Base-by-base conservation (phyloP, 2,888 invertebrate species). In the Magallana nippona region DNA sequence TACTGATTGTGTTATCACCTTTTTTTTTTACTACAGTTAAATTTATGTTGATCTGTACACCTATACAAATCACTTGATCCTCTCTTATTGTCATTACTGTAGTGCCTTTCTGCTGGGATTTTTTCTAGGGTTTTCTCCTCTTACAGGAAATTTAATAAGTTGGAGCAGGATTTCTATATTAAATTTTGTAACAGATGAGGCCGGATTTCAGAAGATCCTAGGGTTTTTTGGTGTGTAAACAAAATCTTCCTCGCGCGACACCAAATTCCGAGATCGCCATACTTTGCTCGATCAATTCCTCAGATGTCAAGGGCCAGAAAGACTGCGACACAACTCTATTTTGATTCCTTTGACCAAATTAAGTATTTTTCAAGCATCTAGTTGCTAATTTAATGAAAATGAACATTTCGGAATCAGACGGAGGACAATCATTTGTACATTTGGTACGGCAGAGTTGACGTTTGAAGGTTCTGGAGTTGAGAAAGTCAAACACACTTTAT, bases 401-500 rank as follows among this genome's bases (percentile, higher is more conserved):
- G 60, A 44, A 81, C 81, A 60, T 62, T 58, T 32, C 15, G 32
- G n/a, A 27, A 81, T 62, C 56, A 44, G 22, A 62, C n/a, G 44
- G 62, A 15, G 55, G 60, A 62, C 71, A 82, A 71, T 82, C n/a
- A 82, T 82, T 71, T 60, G 15, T 63, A 71, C 82, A 82, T 82
- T 82, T 82, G 71, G 27, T 71, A 71, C 55, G n/a, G 82, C n/a
- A 19, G 71, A 60, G 32, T 71, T 55, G 63, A 71, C 77, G 22
- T 63, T 15, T 17, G 27, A 57, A 15, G 27, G 71, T 77, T 71
- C 17, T 55, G 22, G n/a, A 82, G 82, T 82, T 55, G 55, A 63
- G 82, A 82, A 82, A 63, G 63, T 82, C 71, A 71, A 63, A 82
- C 82, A 82, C 82, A 60, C 81, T 44, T 81, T 27, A 60, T 81